Conservation (phyloP, 2,797 vertebrate genomes). For the Alcedo atthis region DNA sequence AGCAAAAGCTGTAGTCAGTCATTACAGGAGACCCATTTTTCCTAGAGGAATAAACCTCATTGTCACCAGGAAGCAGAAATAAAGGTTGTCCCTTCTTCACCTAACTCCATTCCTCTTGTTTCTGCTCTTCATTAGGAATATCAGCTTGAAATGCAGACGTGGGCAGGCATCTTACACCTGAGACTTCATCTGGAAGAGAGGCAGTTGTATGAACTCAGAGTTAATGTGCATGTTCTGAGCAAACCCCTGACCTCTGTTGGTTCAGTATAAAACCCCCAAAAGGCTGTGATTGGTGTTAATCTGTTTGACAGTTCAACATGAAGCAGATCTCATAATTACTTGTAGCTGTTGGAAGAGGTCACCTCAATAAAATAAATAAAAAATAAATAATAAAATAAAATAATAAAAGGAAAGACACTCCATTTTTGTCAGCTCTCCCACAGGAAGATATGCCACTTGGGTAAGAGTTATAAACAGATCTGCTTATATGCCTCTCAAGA, state of each 20-base stretch:
- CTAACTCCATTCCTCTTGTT: neutral
- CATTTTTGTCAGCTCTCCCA: rapidly evolving
- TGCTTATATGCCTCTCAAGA: neutral
- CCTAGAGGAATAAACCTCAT: neutral
- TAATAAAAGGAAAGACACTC: neutral
- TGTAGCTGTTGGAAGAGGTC: neutral
- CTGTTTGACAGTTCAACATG: rapidly evolving
- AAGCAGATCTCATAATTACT: neutral
- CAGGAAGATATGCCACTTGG: neutral
- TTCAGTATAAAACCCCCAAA: neutral
- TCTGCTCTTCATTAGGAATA: neutral
- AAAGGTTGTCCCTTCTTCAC: neutral
- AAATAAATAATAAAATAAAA: no score
- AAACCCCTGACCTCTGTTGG: neutral
- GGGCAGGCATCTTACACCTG: neutral
- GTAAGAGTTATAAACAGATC: neutral
- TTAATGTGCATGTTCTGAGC: neutral
- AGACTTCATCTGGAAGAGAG: neutral
- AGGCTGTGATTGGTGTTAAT: neutral
- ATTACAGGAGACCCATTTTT: neutral
- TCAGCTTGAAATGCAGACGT: neutral
- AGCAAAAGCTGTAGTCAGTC: neutral
- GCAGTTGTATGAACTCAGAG: rapidly evolving
- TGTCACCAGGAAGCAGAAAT: neutral
- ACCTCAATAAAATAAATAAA: no score